Base-by-base conservation (phyloP, 2,113 vertebrate genomes). In the Capreolus pygargus region DNA sequence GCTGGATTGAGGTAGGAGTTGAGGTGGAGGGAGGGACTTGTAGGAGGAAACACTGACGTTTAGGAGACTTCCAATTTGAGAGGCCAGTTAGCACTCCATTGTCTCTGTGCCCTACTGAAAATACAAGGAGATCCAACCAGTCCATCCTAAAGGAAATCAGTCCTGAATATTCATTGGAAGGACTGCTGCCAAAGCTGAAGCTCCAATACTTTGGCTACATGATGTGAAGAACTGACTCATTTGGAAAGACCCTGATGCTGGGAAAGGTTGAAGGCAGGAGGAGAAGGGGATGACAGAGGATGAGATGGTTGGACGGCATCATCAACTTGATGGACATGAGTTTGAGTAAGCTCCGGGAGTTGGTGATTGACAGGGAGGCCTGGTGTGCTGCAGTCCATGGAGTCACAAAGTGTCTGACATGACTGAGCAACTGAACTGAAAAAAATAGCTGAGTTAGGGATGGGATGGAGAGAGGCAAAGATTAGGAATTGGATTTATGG, bases 401-500 rank as follows among this genome's bases (percentile, higher is more conserved):
- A 8, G n/a, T 70, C 0, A 0, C 64, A 70, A 36, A 70, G n/a
- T 36, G 17, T 36, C 2, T 2, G 64, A 54, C 52, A 54, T 5
- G 52, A 70, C n/a, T 70, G 9, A 70, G n/a, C 9, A 6, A 70
- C 17, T 36, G n/a, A 67, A 67, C 8, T 36, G n/a, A 70, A 70
- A 36, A 70, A 70, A 21, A 70, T 11, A 7, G 13, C 36, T 52
- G 45, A 94, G 43, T 47, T 85, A 43, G n/a, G 3, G 14, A 78
- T 83, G 28, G 3, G 50, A 36, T 54, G 15, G 23, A 50, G 23
- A 33, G 57, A 67, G 47, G 15, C 16, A 79, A 21, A 52, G 13
- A 30, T n/a, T 43, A 70, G 27, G 28, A 84, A 54, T 2, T 10
- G 52, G 43, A 55, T 85, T 57, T 81, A 57, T 1, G 17, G 52